Base-by-base conservation (phyloP, 2,888 invertebrate genomes). In the Eilema sororculum region DNA sequence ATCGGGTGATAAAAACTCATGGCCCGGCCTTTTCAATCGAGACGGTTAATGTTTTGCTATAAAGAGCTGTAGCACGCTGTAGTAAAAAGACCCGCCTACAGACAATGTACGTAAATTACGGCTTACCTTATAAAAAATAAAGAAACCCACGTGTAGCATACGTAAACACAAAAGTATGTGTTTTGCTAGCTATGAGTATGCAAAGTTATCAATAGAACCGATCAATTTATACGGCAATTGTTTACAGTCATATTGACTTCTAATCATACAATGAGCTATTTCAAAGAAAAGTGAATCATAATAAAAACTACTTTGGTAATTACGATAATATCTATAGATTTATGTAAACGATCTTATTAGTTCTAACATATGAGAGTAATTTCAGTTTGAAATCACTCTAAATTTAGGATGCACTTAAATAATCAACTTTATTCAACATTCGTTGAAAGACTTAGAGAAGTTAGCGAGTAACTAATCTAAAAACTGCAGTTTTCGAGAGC, bases 191-290 rank as follows among this genome's bases (percentile, higher is more conserved):
- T 52, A 25, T 28, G 12, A n/a, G 52, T 52, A 52, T n/a, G 46
- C 52, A n/a, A 52, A 56, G 37, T 60, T 65, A 65, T 60, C 60
- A 60, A 60, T 52, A 33, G 24, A 65, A 69, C 33, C 30, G 64
- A 65, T 69, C 52, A 46, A 56, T 69, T 52, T 69, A 20, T 46
- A 41, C 30, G 6, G n/a, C 12, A 13, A 52, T 59, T 60, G n/a
- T 68, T 63, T 22, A 76, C 69, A 69, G 52, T 52, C 37, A 66
- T 64, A 68, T 56, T 16, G 24, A 3, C 10, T 37, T 37, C 37
- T 24, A 24, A 37, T 24, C 9, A 37, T 61, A 61, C 61, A 8
- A 22, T 37, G 8, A 22, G 22, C 33, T 61, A 25, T 25, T 46
- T 46, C 13, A 58, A 58, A 16, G 16, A 25, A 16, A 62, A 62